phyloP scores from a whole-genome alignment of 1,140 invertebrate genomes.

The Drosophila bifasciata region DNA sequence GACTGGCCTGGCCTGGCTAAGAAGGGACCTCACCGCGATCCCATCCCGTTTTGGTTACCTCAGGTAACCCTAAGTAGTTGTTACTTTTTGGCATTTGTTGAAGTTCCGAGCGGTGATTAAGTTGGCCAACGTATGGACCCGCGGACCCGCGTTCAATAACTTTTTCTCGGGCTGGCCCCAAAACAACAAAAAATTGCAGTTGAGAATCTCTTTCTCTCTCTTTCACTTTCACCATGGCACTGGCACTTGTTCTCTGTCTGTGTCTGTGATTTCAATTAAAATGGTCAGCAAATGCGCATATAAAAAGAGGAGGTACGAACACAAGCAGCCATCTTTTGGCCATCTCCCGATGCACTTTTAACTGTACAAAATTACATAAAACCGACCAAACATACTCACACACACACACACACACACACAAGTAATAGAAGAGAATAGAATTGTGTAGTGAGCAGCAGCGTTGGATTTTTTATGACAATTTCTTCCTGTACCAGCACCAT shows the following conservation, averaged over 20 bases:
- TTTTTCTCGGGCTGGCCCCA: conserved; percentile 35
- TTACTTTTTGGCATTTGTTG: conserved; percentile 79
- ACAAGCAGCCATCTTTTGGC: neutral
- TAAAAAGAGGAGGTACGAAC: conserved; percentile 26
- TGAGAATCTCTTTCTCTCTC: conserved; percentile 23
- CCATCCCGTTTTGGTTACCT: conserved; percentile 40
- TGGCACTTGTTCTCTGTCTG: conserved; percentile 35
- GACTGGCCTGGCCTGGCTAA: neutral
- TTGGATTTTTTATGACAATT: conserved; percentile 75
- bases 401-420: no score
- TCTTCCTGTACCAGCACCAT: conserved; percentile 54
- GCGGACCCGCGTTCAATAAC: conserved; percentile 58
- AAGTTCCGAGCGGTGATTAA: conserved; percentile 73
- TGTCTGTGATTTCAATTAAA: conserved; percentile 81
- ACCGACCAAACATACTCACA: neutral
- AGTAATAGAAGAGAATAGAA: neutral
- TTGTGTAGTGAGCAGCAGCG: conserved; percentile 21
- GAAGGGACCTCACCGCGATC: conserved; percentile 13
- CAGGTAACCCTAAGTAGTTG: conserved; percentile 75
- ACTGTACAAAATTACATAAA: conserved; percentile 50
- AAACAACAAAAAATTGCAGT: conserved; percentile 69
- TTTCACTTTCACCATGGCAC: conserved; percentile 50
- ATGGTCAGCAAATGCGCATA: conserved; percentile 56
- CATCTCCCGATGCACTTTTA: conserved; percentile 43
- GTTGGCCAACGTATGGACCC: conserved; percentile 61